Evolutionary conservation across 2,888 invertebrate genomes (phyloP), one percentile per base, ranked within the genome.

Genomic region (Uropetala carovei): DNA sequence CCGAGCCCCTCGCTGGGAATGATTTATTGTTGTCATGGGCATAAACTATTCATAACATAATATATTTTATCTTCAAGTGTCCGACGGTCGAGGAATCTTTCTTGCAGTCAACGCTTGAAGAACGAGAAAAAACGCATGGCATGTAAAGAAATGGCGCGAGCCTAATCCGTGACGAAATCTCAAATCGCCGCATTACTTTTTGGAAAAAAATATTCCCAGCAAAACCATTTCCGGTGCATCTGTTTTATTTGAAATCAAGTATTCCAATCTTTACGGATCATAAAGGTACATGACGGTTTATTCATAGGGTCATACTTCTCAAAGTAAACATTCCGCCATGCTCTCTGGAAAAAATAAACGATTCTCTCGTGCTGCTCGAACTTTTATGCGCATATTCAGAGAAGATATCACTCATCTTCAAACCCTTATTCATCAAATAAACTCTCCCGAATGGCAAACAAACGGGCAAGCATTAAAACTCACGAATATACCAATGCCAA

Each of bases 61-160:
- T 43, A 89, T 89, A 89, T 89, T 89, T 89, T 68, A 89, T 89
- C 64, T 89, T 68, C 89, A 43, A 64, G 43, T 89, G 30, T 89
- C 75, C 75, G 43, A n/a, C 27, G 68, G 22, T 43, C n/a, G 43
- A 68, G 43, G 64, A 43, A 13, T 68, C 30, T 89, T 89, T 68
- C 59, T 30, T 60, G 11, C n/a, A 57, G n/a, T 64, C 43, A 30
- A 60, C 27, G 14, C 86, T 22, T 75, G n/a, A 27, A 11, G 75
- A 22, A 8, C 27, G 27, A 75, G 14, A 27, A 43, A 43, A 43
- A 43, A 43, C 9, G 8, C 11, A 27, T 75, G 22, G 10, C 16
- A 11, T 11, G 11, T 75, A 75, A 10, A 75, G 27, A 43, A 43
- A 43, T 43, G 43, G 43, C 43, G 43, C 43, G 43, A 43, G 43